Conservation (phyloP, 2,113 vertebrate genomes). For the Sylvilagus bachmani region DNA sequence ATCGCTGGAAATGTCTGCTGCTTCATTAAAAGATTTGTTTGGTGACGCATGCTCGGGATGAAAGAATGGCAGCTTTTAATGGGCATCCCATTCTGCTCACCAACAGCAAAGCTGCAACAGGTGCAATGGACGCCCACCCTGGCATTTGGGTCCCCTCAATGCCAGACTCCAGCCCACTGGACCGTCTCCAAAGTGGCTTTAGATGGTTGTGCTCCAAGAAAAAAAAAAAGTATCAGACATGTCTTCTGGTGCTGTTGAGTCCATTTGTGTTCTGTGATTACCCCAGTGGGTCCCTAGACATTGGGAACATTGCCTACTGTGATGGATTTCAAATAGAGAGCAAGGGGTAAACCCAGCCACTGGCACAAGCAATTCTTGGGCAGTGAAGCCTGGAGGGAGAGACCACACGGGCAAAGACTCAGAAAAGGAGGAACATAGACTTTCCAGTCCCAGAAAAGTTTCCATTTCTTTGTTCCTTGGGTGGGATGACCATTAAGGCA, state of each 20-base stretch:
- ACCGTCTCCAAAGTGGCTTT: background rate
- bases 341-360: background rate
- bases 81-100: background rate
- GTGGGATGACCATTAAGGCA: background rate
- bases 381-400: background rate
- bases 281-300: background rate
- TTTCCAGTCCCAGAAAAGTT: background rate
- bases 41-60: background rate
- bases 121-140: background rate
- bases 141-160: background rate
- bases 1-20: slow-evolving; percentile 19
- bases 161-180: background rate
- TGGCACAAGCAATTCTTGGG: background rate
- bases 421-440: background rate
- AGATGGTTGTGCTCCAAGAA: background rate
- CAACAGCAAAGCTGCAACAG: background rate
- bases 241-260: background rate
- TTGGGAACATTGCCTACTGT: background rate
- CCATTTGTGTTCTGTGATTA: background rate
- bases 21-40: background rate
- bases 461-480: background rate
- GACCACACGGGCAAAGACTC: background rate
- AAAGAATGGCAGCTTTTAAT: background rate
- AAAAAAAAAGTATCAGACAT: background rate
- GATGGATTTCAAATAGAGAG: background rate